Evolutionary conservation across 2,888 invertebrate genomes (phyloP).

Genomic region (Ypsolopha scabrella): DNA sequence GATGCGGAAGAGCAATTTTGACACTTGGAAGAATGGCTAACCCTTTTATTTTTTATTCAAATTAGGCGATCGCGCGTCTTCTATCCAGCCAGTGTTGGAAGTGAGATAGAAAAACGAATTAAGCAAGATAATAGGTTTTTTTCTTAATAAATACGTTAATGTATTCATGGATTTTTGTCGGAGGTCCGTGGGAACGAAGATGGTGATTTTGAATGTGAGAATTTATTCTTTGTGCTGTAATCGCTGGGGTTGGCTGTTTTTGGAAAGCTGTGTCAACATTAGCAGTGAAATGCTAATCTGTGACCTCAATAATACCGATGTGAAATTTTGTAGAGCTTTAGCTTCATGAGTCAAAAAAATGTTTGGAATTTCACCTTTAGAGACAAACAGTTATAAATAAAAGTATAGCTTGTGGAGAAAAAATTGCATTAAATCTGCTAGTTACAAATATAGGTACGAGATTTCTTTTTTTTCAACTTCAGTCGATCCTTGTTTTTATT

Average conservation of each 20-base stretch:
- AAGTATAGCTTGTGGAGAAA: no score
- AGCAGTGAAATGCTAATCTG: conserved; percentile 51
- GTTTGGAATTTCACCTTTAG: no score
- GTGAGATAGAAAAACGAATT: conserved; percentile 20
- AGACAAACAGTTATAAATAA: no score
- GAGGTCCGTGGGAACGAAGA: conserved; percentile 37
- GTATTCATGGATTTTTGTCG: conserved; percentile 46
- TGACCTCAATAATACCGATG: conserved; percentile 7
- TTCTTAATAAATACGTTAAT: conserved; percentile 39
- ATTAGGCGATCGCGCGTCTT: conserved; percentile 31
- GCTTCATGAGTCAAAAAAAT: no score
- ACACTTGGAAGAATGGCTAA: conserved; percentile 61
- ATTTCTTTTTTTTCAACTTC: no score
- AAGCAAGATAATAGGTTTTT: conserved; percentile 45
- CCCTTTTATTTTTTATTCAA: conserved; percentile 58
- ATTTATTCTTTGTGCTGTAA: conserved; percentile 40
- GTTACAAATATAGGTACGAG: no score
- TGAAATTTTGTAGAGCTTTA: no score
- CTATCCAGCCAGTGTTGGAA: conserved; percentile 41
- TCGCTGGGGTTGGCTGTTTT: conserved; percentile 53
- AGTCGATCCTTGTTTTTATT: no score
- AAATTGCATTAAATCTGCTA: no score
- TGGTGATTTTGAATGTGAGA: conserved; percentile 46
- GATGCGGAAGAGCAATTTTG: conserved; percentile 65
- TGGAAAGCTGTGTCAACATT: conserved; percentile 65